Conservation (phyloP, 2,888 invertebrate genomes). For the Miltochrista miniata region DNA sequence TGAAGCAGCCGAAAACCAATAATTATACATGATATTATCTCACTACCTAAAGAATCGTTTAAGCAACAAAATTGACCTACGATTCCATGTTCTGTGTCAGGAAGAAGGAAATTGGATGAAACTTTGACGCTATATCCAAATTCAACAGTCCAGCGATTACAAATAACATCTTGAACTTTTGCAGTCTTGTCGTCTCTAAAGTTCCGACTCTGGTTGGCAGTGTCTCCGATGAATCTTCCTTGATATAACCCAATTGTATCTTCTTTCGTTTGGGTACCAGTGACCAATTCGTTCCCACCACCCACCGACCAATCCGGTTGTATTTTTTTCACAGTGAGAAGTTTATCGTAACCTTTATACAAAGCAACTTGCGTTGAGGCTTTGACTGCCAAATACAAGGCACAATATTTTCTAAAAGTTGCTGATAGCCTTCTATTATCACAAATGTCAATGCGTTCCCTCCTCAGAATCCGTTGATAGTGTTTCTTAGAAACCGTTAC, state of each 20-base stretch:
- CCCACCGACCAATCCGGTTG: constrained; percentile 1
- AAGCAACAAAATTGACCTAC: not conserved
- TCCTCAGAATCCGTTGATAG: constrained; percentile 12
- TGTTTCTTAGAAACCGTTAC: constrained; percentile 16
- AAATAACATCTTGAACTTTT: not conserved
- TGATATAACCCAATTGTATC: not conserved
- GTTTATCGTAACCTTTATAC: constrained; percentile 10
- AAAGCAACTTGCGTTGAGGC: constrained; percentile 4
- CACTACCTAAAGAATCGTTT: too few species aligned
- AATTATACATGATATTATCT: too few species aligned
- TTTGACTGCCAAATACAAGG: constrained; percentile 14
- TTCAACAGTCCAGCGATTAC: not conserved
- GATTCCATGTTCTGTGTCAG: not conserved
- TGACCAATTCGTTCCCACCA: constrained; percentile 8
- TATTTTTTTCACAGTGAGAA: not conserved
- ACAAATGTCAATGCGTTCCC: constrained; percentile 1
- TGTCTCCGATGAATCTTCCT: not conserved
- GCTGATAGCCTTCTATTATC: constrained; percentile 17
- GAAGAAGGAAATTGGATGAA: not conserved
- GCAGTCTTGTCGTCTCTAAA: not conserved
- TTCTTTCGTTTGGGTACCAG: not conserved
- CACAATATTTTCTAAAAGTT: constrained; percentile 24
- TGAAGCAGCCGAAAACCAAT: too few species aligned
- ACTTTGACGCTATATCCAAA: not conserved
- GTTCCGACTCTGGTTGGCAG: not conserved